Evolutionary conservation across 2,797 vertebrate species (phyloP).

Genomic region (Synaphobranchus kaupii): DNA sequence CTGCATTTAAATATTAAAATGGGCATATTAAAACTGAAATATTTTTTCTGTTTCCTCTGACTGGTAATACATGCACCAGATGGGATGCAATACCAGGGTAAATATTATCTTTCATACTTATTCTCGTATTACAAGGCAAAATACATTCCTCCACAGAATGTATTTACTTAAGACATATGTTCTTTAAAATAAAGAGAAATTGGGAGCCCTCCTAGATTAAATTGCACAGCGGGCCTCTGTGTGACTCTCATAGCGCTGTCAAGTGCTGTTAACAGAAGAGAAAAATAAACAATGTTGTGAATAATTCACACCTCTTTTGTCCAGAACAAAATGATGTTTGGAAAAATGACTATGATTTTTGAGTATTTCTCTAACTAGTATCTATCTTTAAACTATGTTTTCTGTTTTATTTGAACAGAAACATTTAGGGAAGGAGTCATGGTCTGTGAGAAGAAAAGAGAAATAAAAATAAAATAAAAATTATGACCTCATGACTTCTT

Average conservation of each 20-base stretch:
- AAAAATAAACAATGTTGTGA: not conserved
- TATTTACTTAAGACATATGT: no score
- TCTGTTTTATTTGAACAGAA: not conserved
- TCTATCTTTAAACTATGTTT: no score
- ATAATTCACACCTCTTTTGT: not conserved
- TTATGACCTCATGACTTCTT: not conserved
- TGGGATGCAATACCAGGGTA: no score
- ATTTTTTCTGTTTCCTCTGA: no score
- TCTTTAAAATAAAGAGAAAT: no score
- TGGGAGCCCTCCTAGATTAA: not conserved
- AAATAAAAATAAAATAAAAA: not conserved
- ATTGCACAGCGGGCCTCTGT: not conserved
- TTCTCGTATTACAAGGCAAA: no score
- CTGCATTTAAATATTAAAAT: not conserved
- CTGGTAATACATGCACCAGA: no score
- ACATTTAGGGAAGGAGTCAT: not conserved
- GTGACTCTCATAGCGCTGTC: not conserved
- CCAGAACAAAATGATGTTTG: not conserved
- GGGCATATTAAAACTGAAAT: no score
- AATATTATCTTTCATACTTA: no score
- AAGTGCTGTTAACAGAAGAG: not conserved
- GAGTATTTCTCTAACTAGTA: not conserved
- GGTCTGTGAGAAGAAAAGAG: not conserved
- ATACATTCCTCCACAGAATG: no score
- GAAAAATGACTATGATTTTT: not conserved